phyloP scores from a whole-genome alignment of 2,888 invertebrate species.

The Uloborus plumipes region DNA sequence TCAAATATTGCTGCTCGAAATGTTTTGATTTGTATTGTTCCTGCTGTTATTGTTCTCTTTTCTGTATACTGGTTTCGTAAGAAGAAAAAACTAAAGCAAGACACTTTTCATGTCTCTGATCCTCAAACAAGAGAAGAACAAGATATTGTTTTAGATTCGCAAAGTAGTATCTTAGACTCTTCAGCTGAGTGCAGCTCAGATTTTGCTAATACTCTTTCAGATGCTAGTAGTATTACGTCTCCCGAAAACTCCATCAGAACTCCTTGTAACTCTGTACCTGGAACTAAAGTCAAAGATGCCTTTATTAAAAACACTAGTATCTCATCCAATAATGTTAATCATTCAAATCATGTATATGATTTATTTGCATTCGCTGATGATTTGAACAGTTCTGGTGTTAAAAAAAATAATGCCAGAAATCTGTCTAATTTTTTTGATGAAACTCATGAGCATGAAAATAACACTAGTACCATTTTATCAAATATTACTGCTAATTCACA shows the following conservation, averaged over 20 bases:
- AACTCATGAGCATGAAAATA: no score
- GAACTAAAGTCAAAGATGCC: no score
- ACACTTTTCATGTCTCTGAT: not conserved
- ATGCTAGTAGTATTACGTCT: conserved; percentile 48
- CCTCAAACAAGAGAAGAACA: not conserved
- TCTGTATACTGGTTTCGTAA: conserved; percentile 55
- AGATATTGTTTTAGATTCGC: not conserved
- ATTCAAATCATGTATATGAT: no score
- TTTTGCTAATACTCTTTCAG: conserved; percentile 42
- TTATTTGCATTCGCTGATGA: no score
- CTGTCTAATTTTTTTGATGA: no score
- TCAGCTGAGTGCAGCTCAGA: conserved; percentile 21
- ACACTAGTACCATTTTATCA: no score
- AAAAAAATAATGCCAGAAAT: no score
- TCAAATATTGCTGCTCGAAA: conserved; percentile 38
- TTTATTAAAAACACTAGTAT: no score
- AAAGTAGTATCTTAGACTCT: not conserved
- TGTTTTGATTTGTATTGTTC: conserved; percentile 42
- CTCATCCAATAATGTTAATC: no score
- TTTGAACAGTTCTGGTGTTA: no score
- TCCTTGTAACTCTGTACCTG: not conserved
- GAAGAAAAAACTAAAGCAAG: conserved; percentile 50
- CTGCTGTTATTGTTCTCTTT: conserved; percentile 50
- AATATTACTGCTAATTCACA: no score
- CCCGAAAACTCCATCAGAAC: conserved; percentile 40